Base-by-base conservation (phyloP, 2,113 vertebrate genomes). In the Paradoxurus hermaphroditus region DNA sequence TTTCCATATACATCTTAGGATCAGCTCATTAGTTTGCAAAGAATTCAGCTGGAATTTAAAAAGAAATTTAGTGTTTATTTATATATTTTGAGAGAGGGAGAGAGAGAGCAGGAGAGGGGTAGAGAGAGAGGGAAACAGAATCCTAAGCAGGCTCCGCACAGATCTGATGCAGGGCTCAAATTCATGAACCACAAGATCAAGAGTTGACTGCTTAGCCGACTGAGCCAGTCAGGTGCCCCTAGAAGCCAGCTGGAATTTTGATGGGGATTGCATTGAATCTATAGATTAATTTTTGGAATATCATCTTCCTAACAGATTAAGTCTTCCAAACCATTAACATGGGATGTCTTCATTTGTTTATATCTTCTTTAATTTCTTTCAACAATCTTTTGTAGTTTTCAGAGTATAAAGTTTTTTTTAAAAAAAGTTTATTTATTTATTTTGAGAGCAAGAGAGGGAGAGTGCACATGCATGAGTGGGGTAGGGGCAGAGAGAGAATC, bases 161-260 rank as follows among this genome's bases (percentile, higher is more conserved):
- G 21, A 59, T 23, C 21, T 23, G 21, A 23, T 9, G 21, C 6
- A 59, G 21, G 56, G 56, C 56, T 59, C 21, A 59, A 59, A 59
- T 59, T 59, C 21, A 59, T 23, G 21, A 59, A 59, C 56, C 9
- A 21, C 7, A 8, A 59, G 56, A 59, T 59, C 56, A 59, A 23
- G 56, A 59, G 56, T 59, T 7, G 2, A 8, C 8, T 59, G 56
- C 56, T 59, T 59, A 59, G 23, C 56, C 8, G 7, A 59, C 56
- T 59, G 56, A 59, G 21, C 18, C 56, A 59, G 19, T 21, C 19
- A 59, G 56, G 56, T 59, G 21, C 56, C 21, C 21, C 56, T 25
- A 86, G 78, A 94, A 77, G 27, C 15, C 23, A 95, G 49, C 34
- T 89, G 18, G 70, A 70, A 95, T 95, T 97, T 97, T 91, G 77